phyloP scores from a whole-genome alignment of 2,113 vertebrate species.

The Prunella himalayana region DNA sequence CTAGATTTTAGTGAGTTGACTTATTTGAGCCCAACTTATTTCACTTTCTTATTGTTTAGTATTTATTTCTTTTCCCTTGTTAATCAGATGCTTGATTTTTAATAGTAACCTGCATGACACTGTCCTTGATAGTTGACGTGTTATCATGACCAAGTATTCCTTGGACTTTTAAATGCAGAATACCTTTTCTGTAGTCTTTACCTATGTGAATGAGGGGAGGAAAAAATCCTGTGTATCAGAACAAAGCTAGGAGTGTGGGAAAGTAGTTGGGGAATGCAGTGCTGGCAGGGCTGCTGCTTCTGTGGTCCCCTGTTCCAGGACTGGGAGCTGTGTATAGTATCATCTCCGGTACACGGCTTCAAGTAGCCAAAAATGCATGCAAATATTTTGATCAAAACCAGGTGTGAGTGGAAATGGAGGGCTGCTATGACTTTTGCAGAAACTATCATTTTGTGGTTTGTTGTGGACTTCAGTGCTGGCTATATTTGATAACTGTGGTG shows the following conservation, averaged over 20 bases:
- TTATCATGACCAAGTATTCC: neutral
- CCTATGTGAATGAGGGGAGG: neutral
- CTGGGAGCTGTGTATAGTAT: neutral
- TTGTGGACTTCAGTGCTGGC: neutral
- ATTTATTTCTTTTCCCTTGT: neutral
- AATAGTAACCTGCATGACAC: neutral
- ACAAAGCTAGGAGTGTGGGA: neutral
- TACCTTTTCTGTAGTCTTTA: neutral
- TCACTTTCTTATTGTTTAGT: neutral
- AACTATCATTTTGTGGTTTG: neutral
- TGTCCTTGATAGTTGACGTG: neutral
- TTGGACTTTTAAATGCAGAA: neutral
- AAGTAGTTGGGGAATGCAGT: neutral
- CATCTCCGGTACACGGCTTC: neutral
- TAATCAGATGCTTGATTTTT: neutral
- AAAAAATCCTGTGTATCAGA: neutral
- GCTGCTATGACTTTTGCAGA: neutral
- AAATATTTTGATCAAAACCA: neutral
- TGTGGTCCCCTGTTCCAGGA: neutral
- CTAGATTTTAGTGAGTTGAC: neutral
- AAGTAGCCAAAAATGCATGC: neutral
- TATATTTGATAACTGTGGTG: constrained; percentile 31
- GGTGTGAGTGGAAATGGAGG: neutral
- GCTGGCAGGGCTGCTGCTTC: neutral
- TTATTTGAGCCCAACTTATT: neutral